Conservation (phyloP, 2,888 invertebrate genomes). For the Sympetrum striolatum region DNA sequence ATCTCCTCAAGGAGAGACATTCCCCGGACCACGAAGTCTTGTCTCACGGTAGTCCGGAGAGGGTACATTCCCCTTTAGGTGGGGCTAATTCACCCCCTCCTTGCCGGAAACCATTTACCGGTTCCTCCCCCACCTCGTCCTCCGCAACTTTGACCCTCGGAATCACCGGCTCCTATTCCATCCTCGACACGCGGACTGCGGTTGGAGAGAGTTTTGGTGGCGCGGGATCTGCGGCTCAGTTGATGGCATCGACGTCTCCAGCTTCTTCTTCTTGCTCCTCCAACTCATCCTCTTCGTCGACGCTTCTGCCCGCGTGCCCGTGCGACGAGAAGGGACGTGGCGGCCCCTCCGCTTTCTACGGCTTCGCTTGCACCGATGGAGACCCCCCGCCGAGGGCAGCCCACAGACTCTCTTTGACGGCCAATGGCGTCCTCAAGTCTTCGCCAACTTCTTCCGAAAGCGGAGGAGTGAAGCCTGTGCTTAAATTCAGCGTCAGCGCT, state of each 20-base stretch:
- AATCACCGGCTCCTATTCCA: conserved; percentile 47
- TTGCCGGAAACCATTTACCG: conserved; percentile 57
- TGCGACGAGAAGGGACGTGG: background rate
- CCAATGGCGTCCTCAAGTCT: background rate
- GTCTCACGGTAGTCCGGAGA: conserved; percentile 64
- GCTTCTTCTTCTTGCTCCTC: conserved; percentile 46
- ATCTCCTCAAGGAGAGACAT: conserved; percentile 67
- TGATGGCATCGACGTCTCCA: conserved; percentile 49
- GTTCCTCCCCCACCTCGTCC: conserved; percentile 59
- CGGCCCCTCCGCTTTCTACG: background rate
- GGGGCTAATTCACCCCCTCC: background rate
- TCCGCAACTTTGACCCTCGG: conserved; percentile 46
- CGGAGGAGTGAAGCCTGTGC: conserved; percentile 70
- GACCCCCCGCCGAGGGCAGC: conserved; percentile 55
- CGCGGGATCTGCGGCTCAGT: conserved; percentile 53
- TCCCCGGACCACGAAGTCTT: conserved; percentile 61
- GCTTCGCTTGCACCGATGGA: background rate
- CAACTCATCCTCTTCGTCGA: conserved; percentile 24
- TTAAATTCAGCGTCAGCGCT: conserved; percentile 93
- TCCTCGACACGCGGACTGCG: conserved; percentile 46
- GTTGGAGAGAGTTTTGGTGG: conserved; percentile 39
- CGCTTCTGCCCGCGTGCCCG: conserved; percentile 35
- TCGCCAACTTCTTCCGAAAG: conserved; percentile 29
- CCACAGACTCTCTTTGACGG: conserved; percentile 21
- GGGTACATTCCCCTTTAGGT: conserved; percentile 63